A percentile compares a stretch with the other conserved stretches of the same genome.
Evolutionary conservation across 2,797 vertebrate species (phyloP).

Genomic region (Gadopsis bispinosus): DNA sequence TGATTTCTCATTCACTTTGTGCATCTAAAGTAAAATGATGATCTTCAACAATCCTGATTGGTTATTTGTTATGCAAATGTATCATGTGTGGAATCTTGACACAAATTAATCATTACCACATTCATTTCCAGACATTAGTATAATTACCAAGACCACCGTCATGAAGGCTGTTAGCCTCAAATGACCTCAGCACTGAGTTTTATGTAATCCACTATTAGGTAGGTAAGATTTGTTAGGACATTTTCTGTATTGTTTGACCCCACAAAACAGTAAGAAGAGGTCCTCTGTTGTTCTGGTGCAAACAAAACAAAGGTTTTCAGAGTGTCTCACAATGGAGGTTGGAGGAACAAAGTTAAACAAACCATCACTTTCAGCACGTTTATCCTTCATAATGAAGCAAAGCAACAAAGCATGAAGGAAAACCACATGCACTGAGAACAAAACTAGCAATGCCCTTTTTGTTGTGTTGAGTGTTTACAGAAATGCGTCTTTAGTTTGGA

Average conservation of each 20-base stretch:
- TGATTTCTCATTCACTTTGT: constrained; percentile 23
- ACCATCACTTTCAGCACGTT: not conserved
- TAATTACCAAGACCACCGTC: constrained; percentile 14
- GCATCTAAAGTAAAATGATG: constrained; percentile 9
- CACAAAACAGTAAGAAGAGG: not conserved
- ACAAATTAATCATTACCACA: constrained; percentile 43
- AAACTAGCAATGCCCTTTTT: constrained; percentile 6
- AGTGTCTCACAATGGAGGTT: constrained; percentile 13
- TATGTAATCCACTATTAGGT: constrained; percentile 20
- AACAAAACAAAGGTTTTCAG: constrained; percentile 18
- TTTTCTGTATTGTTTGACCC: constrained; percentile 14
- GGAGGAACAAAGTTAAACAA: constrained; percentile 12
- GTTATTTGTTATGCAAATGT: constrained; percentile 28
- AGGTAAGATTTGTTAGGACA: constrained; percentile 18
- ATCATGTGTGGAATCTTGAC: constrained; percentile 31
- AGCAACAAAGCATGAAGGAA: constrained; percentile 24
- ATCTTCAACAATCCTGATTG: not conserved
- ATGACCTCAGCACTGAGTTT: constrained; percentile 40
- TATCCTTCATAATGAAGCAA: constrained; percentile 12
- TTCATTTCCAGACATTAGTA: constrained; percentile 43
- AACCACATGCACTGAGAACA: constrained; percentile 28
- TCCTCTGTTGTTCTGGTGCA: constrained; percentile 4
- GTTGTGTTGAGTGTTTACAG: not conserved
- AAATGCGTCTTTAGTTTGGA: constrained; percentile 27
- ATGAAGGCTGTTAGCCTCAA: constrained; percentile 30